These are phyloP conservation scores for Omphaloscelis lunosa DNA, from an alignment of 2,888 invertebrate species.

Conservation along the genomic window DNA sequence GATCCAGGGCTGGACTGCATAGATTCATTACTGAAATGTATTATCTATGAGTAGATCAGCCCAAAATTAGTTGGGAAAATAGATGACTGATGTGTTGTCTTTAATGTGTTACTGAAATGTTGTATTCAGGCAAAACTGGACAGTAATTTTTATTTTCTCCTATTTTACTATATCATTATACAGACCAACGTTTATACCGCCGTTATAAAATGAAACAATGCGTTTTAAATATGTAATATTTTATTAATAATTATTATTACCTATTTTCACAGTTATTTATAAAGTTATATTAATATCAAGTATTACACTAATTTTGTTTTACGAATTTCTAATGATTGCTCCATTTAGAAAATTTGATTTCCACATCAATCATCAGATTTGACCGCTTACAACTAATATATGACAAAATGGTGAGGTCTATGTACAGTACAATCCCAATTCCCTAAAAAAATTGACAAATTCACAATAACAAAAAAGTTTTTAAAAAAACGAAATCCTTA, in stretches of 20 bases:
- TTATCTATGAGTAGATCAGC: no score
- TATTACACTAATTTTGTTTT: constrained; percentile 90
- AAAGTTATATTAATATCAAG: constrained; percentile 91
- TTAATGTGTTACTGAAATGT: no score
- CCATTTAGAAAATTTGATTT: constrained; percentile 90
- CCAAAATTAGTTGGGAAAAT: no score
- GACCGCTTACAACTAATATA: constrained; percentile 86
- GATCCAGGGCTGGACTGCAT: no score
- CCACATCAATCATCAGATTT: constrained; percentile 89
- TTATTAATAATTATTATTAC: constrained; percentile 91
- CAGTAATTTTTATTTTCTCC: not conserved
- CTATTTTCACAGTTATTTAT: constrained; percentile 91
- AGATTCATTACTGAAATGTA: no score
- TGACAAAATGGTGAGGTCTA: constrained; percentile 89
- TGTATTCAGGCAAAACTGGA: no score
- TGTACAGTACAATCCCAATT: constrained; percentile 93
- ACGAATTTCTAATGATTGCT: constrained; percentile 90
- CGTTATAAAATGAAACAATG: constrained; percentile 79
- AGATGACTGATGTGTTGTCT: no score
- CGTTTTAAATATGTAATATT: constrained; percentile 90
- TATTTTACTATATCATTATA: not conserved
- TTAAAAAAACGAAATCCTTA: constrained; percentile 83
- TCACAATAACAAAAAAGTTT: constrained; percentile 91
- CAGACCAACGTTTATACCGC: not conserved
- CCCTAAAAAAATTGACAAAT: constrained; percentile 93